phyloP scores from a whole-genome alignment of 2,113 vertebrate genomes.

The Prionailurus viverrinus region DNA sequence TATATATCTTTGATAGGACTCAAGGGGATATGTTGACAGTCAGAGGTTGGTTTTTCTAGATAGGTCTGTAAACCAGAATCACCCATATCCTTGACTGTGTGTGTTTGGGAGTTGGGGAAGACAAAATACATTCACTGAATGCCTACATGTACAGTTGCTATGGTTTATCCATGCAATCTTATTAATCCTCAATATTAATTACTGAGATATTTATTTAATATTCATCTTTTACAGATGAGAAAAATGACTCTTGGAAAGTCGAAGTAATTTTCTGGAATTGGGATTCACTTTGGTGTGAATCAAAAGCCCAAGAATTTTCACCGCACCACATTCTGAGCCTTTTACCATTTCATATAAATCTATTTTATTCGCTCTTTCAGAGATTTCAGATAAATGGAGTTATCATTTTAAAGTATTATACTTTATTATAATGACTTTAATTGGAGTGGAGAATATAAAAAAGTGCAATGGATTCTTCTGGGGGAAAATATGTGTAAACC shows the following conservation, averaged over 20 bases:
- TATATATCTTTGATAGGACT: background rate
- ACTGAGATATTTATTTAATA: background rate
- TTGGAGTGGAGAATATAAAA: background rate
- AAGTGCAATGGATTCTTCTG: background rate
- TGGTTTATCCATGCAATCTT: background rate
- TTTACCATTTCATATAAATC: background rate
- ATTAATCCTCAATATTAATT: background rate
- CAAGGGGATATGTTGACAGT: background rate
- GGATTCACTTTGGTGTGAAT: background rate
- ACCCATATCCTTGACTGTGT: background rate
- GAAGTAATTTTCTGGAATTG: background rate
- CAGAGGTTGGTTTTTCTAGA: background rate
- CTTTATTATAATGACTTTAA: background rate
- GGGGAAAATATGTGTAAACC: background rate
- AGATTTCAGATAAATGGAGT: background rate
- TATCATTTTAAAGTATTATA: background rate
- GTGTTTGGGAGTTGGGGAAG: background rate
- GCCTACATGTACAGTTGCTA: background rate
- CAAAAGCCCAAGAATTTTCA: background rate
- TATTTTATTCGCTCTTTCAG: background rate
- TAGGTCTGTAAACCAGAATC: background rate
- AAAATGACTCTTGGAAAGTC: background rate
- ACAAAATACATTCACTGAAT: background rate
- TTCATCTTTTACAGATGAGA: background rate
- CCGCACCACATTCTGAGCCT: background rate